phyloP scores from a whole-genome alignment of 2,797 vertebrate species.

The Pterois miles region DNA sequence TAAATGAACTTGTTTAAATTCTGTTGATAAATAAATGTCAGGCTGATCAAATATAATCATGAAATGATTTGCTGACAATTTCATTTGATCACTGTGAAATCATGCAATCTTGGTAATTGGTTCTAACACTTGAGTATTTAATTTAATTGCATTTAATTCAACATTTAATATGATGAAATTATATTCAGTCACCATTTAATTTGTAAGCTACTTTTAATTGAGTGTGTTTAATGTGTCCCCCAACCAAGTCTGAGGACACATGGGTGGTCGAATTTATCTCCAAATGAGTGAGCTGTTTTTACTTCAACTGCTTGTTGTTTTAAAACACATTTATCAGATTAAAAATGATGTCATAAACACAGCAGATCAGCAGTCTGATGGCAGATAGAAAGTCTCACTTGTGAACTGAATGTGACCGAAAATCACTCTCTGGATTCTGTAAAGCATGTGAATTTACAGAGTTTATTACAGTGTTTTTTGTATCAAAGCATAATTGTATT shows the following conservation, averaged over 20 bases:
- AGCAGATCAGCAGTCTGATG: not conserved
- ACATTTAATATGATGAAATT: constrained; percentile 1
- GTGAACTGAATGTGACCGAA: not conserved
- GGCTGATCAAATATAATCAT: constrained; percentile 17
- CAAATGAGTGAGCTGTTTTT: not conserved
- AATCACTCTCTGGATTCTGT: not conserved
- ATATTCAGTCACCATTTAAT: constrained; percentile 17
- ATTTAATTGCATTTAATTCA: constrained; percentile 38
- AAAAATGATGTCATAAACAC: not conserved
- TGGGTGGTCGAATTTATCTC: not conserved
- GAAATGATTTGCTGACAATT: constrained; percentile 36
- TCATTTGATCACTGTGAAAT: constrained; percentile 38
- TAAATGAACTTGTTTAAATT: constrained; percentile 14
- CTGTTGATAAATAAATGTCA: constrained; percentile 32
- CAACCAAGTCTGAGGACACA: not conserved
- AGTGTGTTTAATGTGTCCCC: constrained; percentile 6
- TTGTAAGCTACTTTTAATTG: not conserved
- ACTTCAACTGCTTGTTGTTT: not conserved
- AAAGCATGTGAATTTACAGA: not conserved
- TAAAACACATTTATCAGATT: not conserved
- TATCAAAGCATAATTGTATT: not conserved
- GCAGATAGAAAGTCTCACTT: not conserved
- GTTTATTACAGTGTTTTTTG: no score
- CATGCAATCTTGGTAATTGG: constrained; percentile 35
- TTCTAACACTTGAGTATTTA: constrained; percentile 19